Base-by-base conservation (phyloP, 2,888 invertebrate species). In the Erannis defoliaria region DNA sequence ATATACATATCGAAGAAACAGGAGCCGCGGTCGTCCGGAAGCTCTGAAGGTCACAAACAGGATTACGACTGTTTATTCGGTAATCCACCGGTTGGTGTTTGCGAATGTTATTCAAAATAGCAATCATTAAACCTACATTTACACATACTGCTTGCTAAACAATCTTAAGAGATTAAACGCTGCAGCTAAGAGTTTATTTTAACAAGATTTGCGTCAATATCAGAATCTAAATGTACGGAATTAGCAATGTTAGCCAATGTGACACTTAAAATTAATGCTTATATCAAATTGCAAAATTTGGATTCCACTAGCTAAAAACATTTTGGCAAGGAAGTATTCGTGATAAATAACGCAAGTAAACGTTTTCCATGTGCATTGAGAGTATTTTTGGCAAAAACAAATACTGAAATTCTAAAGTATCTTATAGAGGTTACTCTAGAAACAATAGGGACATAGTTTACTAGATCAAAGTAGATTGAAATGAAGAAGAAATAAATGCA, bases 301-400 rank as follows among this genome's bases (percentile, higher is more conserved):
- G 10, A 40, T 51, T 38, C n/a, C 31, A 16, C 35, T 37, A 26
- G 38, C 42, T 23, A 37, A 37, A 50, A 43, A 26, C 5, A 59
- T 67, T 58, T 80, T 81, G 77, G 75, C 77, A 76, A 68, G 67
- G 63, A 64, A 73, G 70, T 71, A 73, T 66, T 53, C 63, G 67
- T 69, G 68, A 75, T 78, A 77, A 72, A 64, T 71, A 71, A 70
- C 70, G 67, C 64, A 59, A 72, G 69, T 66, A 56, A 71, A 67
- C 61, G 68, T 71, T 67, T 59, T 66, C 71, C 58, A 51, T 68
- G 35, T 66, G 58, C 48, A 55, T 60, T 35, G 45, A 54, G 49
- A 55, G 54, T 54, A 55, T 75, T 69, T 76, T 83, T 80, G 83
- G 80, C 82, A 81, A 79, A 78, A 81, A 78, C 75, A 60, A 37